phyloP scores from a whole-genome alignment of 2,797 vertebrate genomes.

The Gobionotothen gibberifrons region DNA sequence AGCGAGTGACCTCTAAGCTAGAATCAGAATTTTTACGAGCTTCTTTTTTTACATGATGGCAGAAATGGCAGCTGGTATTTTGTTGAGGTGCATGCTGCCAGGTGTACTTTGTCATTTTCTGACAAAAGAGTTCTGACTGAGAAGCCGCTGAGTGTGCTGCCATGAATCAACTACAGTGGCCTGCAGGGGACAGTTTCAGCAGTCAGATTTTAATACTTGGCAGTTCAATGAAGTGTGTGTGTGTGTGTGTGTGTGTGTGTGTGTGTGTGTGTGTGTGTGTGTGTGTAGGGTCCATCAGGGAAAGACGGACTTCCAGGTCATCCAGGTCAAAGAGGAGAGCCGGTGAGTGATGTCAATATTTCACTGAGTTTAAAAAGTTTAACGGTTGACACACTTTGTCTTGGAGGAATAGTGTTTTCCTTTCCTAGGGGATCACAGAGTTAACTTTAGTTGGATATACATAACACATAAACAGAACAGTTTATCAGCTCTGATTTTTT shows the following conservation, averaged over 20 bases:
- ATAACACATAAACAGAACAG: too few relatives aligned
- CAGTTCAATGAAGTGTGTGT: neutral
- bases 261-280: constrained; percentile 11
- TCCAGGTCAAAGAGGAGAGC: constrained; percentile 96
- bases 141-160: neutral
- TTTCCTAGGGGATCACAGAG: too few relatives aligned
- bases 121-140: neutral
- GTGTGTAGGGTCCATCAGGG: constrained; percentile 80
- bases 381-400: too few relatives aligned
- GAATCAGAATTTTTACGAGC: neutral
- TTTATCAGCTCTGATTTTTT: too few relatives aligned
- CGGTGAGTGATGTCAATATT: constrained; percentile 84
- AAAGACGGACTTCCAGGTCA: constrained; percentile 96
- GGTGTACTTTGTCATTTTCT: neutral
- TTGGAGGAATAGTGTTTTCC: too few relatives aligned
- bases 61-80: neutral
- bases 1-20: neutral
- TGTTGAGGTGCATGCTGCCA: neutral
- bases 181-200: neutral
- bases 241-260: constrained; percentile 7
- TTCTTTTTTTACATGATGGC: neutral
- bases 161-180: neutral
- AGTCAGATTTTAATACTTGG: neutral
- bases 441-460: too few relatives aligned
- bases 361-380: neutral